These are phyloP conservation scores for Pseudolycoriella hygida DNA, from an alignment of 2,888 invertebrate genomes.

Conservation along the genomic window DNA sequence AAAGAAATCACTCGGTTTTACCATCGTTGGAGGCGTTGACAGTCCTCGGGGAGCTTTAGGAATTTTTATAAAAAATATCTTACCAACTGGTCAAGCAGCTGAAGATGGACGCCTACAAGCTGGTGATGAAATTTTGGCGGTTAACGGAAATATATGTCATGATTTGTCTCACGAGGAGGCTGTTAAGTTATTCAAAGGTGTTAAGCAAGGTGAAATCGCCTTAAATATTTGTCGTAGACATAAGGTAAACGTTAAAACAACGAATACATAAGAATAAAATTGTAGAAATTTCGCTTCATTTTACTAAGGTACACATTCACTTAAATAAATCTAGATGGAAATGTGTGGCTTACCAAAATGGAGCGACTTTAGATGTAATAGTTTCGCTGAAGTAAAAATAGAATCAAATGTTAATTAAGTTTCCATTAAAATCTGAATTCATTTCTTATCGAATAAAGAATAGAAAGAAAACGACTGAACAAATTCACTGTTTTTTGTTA, in stretches of 20 bases:
- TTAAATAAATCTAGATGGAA: no score
- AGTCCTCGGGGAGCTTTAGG: conserved; percentile 71
- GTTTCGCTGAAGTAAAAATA: no score
- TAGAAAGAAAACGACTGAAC: no score
- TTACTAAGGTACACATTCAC: no score
- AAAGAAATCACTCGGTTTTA: conserved; percentile 74
- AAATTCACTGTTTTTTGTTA: no score
- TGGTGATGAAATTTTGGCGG: conserved; percentile 66
- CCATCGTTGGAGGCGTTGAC: conserved; percentile 74
- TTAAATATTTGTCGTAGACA: conserved; percentile 49
- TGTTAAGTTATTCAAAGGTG: conserved; percentile 60
- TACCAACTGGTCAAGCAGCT: conserved; percentile 65
- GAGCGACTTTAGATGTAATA: no score
- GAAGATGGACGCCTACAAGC: conserved; percentile 68
- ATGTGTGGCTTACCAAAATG: no score
- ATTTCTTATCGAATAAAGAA: no score
- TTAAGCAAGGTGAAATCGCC: conserved; percentile 57
- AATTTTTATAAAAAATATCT: conserved; percentile 72
- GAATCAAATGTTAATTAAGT: no score
- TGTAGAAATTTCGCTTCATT: no score
- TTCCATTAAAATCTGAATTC: no score
- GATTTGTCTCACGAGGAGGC: conserved; percentile 68
- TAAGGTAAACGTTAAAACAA: conserved; percentile 20
- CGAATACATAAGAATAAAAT: no score
- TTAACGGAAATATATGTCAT: conserved; percentile 64